Evolutionary conservation across 2,888 invertebrate species (phyloP).

Genomic region (Rhyacophila evoluta): DNA sequence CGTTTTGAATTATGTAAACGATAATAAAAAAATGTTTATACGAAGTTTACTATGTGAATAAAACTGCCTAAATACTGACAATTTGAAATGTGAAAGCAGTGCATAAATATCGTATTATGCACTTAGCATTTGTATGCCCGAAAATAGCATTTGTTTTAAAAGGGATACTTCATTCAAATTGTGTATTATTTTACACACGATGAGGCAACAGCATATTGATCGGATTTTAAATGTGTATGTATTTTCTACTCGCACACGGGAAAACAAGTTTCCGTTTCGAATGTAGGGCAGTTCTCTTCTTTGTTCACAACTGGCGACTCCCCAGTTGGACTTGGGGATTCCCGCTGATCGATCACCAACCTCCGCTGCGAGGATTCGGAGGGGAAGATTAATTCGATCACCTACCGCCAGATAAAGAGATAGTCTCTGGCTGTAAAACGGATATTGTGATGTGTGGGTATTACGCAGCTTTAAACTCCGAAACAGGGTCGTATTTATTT

Average conservation of each 20-base stretch:
- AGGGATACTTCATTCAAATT: too few species aligned
- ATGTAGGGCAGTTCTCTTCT: background rate
- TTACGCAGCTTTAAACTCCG: background rate
- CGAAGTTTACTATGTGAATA: too few species aligned
- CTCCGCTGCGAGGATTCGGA: background rate
- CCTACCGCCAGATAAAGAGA: background rate
- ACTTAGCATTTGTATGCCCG: too few species aligned
- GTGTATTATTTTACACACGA: background rate
- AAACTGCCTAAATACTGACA: too few species aligned
- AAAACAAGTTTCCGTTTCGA: constrained; percentile 13
- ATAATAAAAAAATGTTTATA: too few species aligned
- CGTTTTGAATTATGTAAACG: too few species aligned
- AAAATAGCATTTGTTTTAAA: too few species aligned
- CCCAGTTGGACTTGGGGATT: background rate
- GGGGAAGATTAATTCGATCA: constrained; percentile 5
- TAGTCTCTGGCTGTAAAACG: background rate
- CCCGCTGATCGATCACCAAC: background rate
- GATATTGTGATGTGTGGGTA: background rate
- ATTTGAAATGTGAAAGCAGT: too few species aligned
- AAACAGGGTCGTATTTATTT: background rate
- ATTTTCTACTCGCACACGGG: background rate
- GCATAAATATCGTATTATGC: too few species aligned
- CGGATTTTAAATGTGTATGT: background rate
- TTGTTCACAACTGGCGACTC: background rate
- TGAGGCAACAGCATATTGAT: constrained; percentile 9